These are phyloP conservation scores for Zygaena filipendulae DNA, from an alignment of 2,888 invertebrate genomes.

Conservation along the genomic window DNA sequence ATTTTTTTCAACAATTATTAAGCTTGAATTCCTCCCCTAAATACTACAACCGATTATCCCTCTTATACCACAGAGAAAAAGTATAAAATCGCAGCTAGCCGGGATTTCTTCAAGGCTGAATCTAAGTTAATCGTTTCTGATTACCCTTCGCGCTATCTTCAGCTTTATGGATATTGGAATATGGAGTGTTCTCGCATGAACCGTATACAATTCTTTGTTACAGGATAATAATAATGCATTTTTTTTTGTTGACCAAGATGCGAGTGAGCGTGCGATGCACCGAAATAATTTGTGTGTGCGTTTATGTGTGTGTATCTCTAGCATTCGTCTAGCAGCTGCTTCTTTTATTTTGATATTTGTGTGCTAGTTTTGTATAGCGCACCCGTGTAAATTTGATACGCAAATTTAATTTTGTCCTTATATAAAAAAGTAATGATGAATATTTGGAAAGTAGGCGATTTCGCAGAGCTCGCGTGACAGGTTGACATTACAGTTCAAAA, in stretches of 20 bases:
- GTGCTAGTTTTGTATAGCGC: slow-evolving; percentile 33
- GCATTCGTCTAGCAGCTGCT: slow-evolving; percentile 53
- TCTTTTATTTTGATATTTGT: slow-evolving; percentile 50
- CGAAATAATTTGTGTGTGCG: slow-evolving; percentile 18
- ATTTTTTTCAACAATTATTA: slow-evolving; percentile 52
- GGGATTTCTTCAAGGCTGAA: too few species aligned
- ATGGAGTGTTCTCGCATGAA: slow-evolving; percentile 25
- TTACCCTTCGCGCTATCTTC: slow-evolving; percentile 12
- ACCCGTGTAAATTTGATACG: slow-evolving; percentile 33
- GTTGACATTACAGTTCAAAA: slow-evolving; percentile 33
- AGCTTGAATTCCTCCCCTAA: slow-evolving; percentile 44
- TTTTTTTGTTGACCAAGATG: slow-evolving; percentile 58
- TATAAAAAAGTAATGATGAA: background rate
- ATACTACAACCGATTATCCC: slow-evolving; percentile 19
- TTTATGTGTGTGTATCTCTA: slow-evolving; percentile 35
- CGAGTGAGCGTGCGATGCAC: slow-evolving; percentile 52
- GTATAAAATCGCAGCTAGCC: slow-evolving; percentile 21
- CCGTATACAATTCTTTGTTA: slow-evolving; percentile 30
- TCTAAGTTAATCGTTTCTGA: slow-evolving; percentile 51
- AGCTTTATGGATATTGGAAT: slow-evolving; percentile 12
- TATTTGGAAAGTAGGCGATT: too few species aligned
- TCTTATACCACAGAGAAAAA: slow-evolving; percentile 20
- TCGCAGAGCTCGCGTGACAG: slow-evolving; percentile 31
- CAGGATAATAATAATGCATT: slow-evolving; percentile 63
- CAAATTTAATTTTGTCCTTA: slow-evolving; percentile 6